Evolutionary conservation across 1,140 invertebrate genomes (phyloP).

Genomic region (Cherax quadricarinatus): DNA sequence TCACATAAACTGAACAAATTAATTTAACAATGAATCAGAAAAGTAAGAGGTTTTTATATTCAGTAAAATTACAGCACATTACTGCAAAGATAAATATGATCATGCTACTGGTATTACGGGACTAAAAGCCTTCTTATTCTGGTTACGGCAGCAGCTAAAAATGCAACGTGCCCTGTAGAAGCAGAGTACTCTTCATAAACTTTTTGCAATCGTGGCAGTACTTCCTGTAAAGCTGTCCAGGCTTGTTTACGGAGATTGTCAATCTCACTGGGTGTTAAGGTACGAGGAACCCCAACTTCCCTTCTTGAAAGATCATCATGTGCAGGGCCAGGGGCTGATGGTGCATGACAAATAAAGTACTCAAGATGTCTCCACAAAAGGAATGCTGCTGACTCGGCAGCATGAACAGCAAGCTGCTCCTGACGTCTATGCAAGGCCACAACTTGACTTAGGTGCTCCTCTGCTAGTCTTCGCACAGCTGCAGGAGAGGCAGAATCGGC

Average conservation of each 20-base stretch:
- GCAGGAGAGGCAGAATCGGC: constrained; percentile 56
- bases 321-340: constrained; percentile 41
- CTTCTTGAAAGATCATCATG: constrained; percentile 43
- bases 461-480: constrained; percentile 58
- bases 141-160: constrained; percentile 57
- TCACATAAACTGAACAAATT: not conserved
- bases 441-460: constrained; percentile 56
- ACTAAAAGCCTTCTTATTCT: constrained; percentile 59
- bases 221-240: constrained; percentile 42
- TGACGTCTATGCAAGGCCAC: constrained; percentile 42
- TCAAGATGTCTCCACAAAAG: constrained; percentile 57
- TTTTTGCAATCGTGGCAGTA: constrained; percentile 54
- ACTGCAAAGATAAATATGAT: not conserved
- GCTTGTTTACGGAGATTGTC: constrained; percentile 52
- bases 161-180: constrained; percentile 53
- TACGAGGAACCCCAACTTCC: constrained; percentile 50
- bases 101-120: not conserved
- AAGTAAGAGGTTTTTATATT: not conserved
- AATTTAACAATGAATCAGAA: not conserved
- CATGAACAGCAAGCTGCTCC: constrained; percentile 58
- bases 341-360: constrained; percentile 62
- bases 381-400: constrained; percentile 60
- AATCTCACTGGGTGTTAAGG: constrained; percentile 40
- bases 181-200: constrained; percentile 60
- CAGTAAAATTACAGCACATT: not conserved